phyloP scores from a whole-genome alignment of 2,888 invertebrate genomes.

The Aphrophora alni region DNA sequence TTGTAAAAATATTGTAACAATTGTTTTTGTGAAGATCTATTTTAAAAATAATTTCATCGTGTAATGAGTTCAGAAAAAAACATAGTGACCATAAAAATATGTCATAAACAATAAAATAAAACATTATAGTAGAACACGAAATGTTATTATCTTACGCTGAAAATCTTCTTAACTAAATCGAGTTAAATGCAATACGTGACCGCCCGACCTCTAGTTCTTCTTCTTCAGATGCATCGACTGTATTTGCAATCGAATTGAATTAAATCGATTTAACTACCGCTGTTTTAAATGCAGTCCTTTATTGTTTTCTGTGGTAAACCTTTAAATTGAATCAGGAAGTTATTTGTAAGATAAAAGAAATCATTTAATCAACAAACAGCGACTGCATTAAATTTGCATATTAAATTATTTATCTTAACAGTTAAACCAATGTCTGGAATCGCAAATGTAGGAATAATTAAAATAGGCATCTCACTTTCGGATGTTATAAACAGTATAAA shows the following conservation, averaged over 20 bases:
- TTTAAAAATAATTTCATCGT: too few species aligned
- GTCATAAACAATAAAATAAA: too few species aligned
- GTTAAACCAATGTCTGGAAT: too few species aligned
- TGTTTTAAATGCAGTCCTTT: not conserved
- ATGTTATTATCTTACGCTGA: not conserved
- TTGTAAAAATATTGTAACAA: too few species aligned
- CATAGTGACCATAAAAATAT: too few species aligned
- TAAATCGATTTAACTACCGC: not conserved
- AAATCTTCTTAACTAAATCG: not conserved
- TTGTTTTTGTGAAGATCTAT: too few species aligned
- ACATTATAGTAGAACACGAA: too few species aligned
- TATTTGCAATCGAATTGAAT: not conserved
- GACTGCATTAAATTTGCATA: not conserved
- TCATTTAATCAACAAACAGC: not conserved
- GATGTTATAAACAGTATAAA: too few species aligned
- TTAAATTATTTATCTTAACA: not conserved
- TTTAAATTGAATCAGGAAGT: not conserved
- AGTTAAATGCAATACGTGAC: not conserved
- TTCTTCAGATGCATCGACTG: not conserved
- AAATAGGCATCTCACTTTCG: too few species aligned
- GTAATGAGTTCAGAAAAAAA: too few species aligned
- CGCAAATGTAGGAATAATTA: too few species aligned
- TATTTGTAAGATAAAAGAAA: not conserved
- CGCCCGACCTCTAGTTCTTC: not conserved
- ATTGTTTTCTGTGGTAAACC: not conserved